These are phyloP conservation scores for Psephotus haematonotus DNA, from an alignment of 2,113 vertebrate species.

Conservation along the genomic window DNA sequence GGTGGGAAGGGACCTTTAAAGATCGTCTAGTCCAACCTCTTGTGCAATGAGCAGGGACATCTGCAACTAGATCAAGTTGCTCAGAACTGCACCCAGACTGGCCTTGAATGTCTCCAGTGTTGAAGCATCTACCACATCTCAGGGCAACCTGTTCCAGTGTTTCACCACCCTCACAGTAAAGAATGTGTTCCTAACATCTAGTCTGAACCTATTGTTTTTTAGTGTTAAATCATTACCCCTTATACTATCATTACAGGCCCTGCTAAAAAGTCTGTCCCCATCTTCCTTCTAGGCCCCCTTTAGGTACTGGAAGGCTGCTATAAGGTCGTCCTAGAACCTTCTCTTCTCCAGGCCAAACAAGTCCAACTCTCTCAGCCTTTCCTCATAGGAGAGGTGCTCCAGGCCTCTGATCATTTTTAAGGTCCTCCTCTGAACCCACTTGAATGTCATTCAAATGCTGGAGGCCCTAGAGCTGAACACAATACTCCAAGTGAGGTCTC, in stretches of 20 bases:
- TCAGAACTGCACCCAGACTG: background rate
- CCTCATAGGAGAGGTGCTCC: background rate
- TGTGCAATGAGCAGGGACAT: background rate
- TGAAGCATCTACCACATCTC: background rate
- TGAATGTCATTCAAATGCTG: background rate
- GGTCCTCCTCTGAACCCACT: rapidly evolving
- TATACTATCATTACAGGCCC: background rate
- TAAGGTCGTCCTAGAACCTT: background rate
- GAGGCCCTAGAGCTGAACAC: background rate
- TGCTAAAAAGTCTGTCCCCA: background rate
- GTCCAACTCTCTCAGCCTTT: background rate
- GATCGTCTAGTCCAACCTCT: background rate
- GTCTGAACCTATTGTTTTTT: background rate
- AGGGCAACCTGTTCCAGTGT: background rate
- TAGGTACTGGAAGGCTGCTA: background rate
- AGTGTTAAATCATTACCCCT: background rate
- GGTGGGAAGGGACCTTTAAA: background rate
- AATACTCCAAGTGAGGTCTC: background rate
- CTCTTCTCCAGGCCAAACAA: background rate
- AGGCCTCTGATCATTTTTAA: background rate
- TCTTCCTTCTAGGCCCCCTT: background rate
- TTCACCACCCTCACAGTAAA: background rate
- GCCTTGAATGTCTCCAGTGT: background rate
- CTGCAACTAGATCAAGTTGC: background rate
- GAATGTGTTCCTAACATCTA: background rate